These are phyloP conservation scores for Poeciliopsis turrubarensis DNA, from an alignment of 2,113 vertebrate genomes.

Conservation along the genomic window DNA sequence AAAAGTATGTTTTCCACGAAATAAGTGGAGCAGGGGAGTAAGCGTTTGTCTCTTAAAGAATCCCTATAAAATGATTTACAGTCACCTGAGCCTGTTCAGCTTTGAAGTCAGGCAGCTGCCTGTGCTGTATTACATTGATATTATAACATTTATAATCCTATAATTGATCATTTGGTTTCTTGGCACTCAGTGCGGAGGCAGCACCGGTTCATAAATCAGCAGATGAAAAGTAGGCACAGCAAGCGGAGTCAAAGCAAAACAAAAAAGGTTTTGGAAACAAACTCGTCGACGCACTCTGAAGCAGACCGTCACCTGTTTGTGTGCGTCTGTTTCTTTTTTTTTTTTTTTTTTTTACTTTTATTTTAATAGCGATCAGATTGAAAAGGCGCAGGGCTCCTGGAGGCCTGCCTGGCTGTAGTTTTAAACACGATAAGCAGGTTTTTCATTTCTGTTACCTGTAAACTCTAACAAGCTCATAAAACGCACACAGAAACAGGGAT, in stretches of 20 bases:
- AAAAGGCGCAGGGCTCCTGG: conserved; percentile 1
- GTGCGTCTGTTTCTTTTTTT: no score
- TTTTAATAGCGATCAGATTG: not conserved
- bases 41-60: conserved; percentile 51
- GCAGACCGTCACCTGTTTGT: conserved; percentile 7
- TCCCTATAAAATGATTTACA: conserved; percentile 63
- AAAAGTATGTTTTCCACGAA: conserved; percentile 17
- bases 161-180: conserved; percentile 74
- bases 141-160: conserved; percentile 66
- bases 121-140: conserved; percentile 64
- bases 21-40: conserved; percentile 60
- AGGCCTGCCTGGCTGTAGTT: not conserved
- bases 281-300: conserved; percentile 22
- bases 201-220: conserved; percentile 65
- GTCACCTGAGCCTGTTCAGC: conserved; percentile 54
- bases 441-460: conserved; percentile 52
- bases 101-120: conserved; percentile 72
- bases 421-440: conserved; percentile 20
- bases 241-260: conserved; percentile 52
- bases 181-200: conserved; percentile 61
- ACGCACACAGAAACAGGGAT: conserved; percentile 39
- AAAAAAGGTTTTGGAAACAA: conserved; percentile 19
- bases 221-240: conserved; percentile 61
- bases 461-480: conserved; percentile 36
- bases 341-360: no score